These are phyloP conservation scores for Chaetogeoica ovagalla DNA, from an alignment of 2,888 invertebrate species.

Conservation along the genomic window DNA sequence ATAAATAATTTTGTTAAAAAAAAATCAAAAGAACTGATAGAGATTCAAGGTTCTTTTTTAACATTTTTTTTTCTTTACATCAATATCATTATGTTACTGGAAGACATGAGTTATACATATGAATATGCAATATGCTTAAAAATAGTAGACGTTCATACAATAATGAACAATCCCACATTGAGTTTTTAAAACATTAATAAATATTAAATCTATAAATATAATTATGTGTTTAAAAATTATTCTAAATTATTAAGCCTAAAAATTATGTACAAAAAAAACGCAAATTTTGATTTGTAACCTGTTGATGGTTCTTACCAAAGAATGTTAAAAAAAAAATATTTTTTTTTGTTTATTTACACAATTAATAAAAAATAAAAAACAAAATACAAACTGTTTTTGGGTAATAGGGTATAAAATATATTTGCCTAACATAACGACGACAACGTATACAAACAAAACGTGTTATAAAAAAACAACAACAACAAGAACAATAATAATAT, in stretches of 20 bases:
- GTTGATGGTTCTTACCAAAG: neutral
- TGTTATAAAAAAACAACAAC: conserved; percentile 13
- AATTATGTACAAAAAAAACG: conserved; percentile 9
- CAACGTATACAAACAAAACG: neutral
- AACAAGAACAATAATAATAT: conserved; percentile 2
- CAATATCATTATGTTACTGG: conserved; percentile 46
- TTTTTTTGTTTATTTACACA: conserved; percentile 16
- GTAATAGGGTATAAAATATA: neutral
- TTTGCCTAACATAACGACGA: conserved; percentile 2
- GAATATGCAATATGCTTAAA: conserved; percentile 31
- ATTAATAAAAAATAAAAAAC: no score
- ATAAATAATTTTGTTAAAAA: conserved; percentile 48
- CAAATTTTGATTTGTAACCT: neutral
- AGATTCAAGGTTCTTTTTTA: conserved; percentile 28
- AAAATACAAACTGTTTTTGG: no score
- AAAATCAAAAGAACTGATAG: conserved; percentile 45
- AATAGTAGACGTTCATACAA: conserved; percentile 32
- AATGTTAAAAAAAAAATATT: neutral
- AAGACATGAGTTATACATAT: conserved; percentile 51
- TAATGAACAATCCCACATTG: conserved; percentile 26
- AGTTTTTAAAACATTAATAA: conserved; percentile 23
- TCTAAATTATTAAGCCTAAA: conserved; percentile 28
- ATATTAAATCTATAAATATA: conserved; percentile 19
- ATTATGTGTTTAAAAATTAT: conserved; percentile 19
- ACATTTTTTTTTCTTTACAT: conserved; percentile 6